Evolutionary conservation across 2,888 invertebrate genomes (phyloP), one percentile per base, ranked within the genome.

Genomic region (Lasioglossum villosulum): DNA sequence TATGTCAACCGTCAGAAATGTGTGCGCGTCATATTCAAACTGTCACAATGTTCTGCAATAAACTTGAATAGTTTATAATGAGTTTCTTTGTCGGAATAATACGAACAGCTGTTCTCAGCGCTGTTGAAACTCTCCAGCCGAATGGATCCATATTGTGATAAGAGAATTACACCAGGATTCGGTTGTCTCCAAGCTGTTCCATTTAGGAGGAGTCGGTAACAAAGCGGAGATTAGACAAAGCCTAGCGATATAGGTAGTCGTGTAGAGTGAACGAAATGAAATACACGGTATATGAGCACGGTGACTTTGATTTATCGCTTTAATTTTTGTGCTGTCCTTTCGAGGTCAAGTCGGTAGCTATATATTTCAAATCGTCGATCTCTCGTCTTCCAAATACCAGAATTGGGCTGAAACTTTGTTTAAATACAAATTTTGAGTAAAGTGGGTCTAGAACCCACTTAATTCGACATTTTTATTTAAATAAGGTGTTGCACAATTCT

Each of bases 301-400:
- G 71, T 71, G 75, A 84, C 82, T 84, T 84, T 82, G 84, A 84
- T 82, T 56, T 66, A 82, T 52, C 63, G 78, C 45, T 19, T 75
- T 66, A 78, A 71, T 78, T 68, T 83, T 83, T 73, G 52, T 66
- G 48, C 80, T 37, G 83, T 72, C 48, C 63, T 75, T 77, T 66
- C 34, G 45, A 76, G 68, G 39, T 75, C 73, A 68, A 42, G 73
- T 37, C 68, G 12, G 48, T 59, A 66, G 37, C 63, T 42, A 37
- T 39, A 34, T 37, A 63, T 30, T 73, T 63, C 27, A 27, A 71
- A 83, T 79, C 14, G 77, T 16, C 27, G 37, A 6, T 39, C 27
- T 34, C 70, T 80, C 39, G n/a, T n/a, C n/a, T n/a, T 2, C 12
- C 12, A 3, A n/a, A n/a, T 56, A n/a, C n/a, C 34, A 34, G 34